Percentiles rank a stretch among this genome's conserved stretches.
Evolutionary conservation across 1,140 invertebrate genomes (phyloP).

Genomic region (Leucophenga varia): DNA sequence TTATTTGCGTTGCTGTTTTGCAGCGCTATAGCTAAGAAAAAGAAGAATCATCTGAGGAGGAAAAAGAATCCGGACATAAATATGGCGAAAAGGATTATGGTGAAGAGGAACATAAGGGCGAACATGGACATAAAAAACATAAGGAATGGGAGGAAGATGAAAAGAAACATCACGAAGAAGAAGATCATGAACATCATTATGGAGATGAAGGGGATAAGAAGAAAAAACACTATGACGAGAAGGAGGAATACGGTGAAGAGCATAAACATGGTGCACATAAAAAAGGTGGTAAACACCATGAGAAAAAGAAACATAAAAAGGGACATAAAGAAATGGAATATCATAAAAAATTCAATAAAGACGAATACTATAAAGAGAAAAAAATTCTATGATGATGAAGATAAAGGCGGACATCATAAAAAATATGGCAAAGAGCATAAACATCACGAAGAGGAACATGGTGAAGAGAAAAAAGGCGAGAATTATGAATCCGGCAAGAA

Average conservation of each 20-base stretch:
- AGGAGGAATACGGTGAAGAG: constrained; percentile 61
- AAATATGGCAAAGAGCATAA: constrained; percentile 68
- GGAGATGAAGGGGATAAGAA: constrained; percentile 62
- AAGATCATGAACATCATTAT: constrained; percentile 60
- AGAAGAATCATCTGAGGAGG: constrained; percentile 16
- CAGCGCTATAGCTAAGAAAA: not conserved
- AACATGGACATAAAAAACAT: constrained; percentile 61
- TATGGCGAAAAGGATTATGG: constrained; percentile 56
- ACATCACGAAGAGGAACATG: constrained; percentile 66
- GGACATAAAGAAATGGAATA: constrained; percentile 68
- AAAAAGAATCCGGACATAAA: constrained; percentile 45
- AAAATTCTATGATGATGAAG: constrained; percentile 73
- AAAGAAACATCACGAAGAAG: constrained; percentile 65
- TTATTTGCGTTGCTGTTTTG: constrained; percentile 6
- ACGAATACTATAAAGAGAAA: constrained; percentile 74
- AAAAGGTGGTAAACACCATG: constrained; percentile 67
- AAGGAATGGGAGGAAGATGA: constrained; percentile 38
- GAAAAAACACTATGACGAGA: constrained; percentile 63
- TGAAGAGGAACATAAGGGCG: constrained; percentile 58
- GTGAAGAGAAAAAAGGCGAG: constrained; percentile 70
- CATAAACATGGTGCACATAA: constrained; percentile 61
- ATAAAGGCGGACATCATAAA: constrained; percentile 70
- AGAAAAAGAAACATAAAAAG: constrained; percentile 65
- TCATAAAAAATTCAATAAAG: constrained; percentile 75
- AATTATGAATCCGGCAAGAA: constrained; percentile 66